Evolutionary conservation across 2,888 invertebrate species (phyloP), one percentile per base, ranked within the genome.

Genomic region (Amphimallon solstitiale): DNA sequence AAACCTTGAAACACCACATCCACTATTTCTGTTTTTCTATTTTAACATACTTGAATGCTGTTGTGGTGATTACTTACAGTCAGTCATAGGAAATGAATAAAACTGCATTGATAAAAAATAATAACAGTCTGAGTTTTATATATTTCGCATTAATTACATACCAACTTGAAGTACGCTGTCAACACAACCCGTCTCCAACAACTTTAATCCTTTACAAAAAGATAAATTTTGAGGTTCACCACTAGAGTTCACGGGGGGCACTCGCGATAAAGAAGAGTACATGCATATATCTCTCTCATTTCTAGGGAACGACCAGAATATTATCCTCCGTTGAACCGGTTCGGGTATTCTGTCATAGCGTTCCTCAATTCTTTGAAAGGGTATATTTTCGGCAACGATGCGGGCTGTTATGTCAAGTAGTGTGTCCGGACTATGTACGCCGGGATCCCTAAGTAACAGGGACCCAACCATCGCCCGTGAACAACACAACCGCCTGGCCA

Each of bases 161-260:
- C 93, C 93, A 84, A 94, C 93, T 92, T 94, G 94, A 78, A 94
- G 87, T 78, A 93, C 93, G 84, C 87, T 90, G 83, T 92, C 92
- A 76, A 94, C 93, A 83, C 92, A 91, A 78, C 92, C 92, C 75
- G 88, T 88, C 82, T 94, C 93, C 74, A 93, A 86, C 77, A 94
- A 86, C 83, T 92, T 91, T 82, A 93, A 88, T 82, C 94, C 94
- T 82, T 92, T 91, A 85, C 92, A 91, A 85, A 93, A 94, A 79
- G 93, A 92, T 79, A 93, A 86, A 85, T 90, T 92, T 83, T 91
- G 90, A 82, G 89, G 89, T 84, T 93, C 92, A 79, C 87, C 86
- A 71, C 81, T 68, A 46, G 71, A 66, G 70, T 69, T 72, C 76
- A 83, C 82, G 66, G 84, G 81, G 71, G 84, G 82, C 80, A 85